Evolutionary conservation across 1,140 invertebrate genomes (phyloP).

Genomic region (Trichomalopsis sarcophagae): DNA sequence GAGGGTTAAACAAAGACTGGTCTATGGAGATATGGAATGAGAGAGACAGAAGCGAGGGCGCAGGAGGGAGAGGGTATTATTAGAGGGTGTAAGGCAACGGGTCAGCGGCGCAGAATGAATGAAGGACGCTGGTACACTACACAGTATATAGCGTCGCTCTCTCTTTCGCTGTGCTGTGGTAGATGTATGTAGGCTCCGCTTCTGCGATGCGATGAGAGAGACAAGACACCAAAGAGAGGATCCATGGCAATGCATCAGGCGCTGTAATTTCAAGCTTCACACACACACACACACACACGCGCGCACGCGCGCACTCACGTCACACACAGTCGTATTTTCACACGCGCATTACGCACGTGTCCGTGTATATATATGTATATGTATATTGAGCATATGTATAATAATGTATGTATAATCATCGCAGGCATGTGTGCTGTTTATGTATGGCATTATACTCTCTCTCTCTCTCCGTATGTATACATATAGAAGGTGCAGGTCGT

Average conservation of each 20-base stretch:
- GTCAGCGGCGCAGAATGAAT: neutral
- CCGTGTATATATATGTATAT: neutral
- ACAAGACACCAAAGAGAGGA: neutral
- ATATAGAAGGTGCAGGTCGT: neutral
- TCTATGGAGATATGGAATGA: neutral
- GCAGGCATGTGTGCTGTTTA: neutral
- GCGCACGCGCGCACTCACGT: too few species aligned
- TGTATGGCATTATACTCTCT: neutral
- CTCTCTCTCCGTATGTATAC: neutral
- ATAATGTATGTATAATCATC: neutral
- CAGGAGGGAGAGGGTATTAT: neutral
- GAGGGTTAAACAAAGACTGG: neutral
- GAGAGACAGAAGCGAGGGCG: too few species aligned
- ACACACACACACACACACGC: neutral
- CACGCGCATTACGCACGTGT: neutral
- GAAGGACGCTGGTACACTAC: neutral
- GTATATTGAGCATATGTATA: neutral
- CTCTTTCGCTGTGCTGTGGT: neutral
- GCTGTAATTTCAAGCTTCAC: conserved; percentile 3
- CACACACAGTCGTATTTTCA: neutral
- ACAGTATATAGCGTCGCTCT: too few species aligned
- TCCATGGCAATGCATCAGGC: conserved; percentile 2
- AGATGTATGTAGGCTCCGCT: too few species aligned
- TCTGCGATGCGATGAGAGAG: neutral
- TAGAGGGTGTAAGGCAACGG: neutral